A percentile compares a stretch with the other conserved stretches of the same genome.
phyloP scores from a whole-genome alignment of 2,113 vertebrate species.

The Chelonoidis abingdonii region DNA sequence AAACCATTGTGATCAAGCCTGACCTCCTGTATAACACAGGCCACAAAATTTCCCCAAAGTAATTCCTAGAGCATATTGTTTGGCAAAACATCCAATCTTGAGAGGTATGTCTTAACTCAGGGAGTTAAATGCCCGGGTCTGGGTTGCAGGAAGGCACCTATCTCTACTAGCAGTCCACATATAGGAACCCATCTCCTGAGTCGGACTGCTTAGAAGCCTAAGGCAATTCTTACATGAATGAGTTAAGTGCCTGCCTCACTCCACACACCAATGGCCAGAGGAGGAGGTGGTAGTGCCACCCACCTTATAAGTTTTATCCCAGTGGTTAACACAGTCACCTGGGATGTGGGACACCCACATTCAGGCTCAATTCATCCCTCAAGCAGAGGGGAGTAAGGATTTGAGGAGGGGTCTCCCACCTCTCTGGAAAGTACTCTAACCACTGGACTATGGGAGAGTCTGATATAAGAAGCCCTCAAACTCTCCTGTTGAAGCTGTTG shows the following conservation, averaged over 20 bases:
- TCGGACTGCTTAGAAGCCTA: not conserved
- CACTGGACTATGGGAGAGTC: not conserved
- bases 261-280: not conserved
- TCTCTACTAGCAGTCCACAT: not conserved
- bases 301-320: not conserved
- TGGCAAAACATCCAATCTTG: no score
- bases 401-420: not conserved
- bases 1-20: no score
- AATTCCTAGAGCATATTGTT: no score
- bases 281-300: not conserved
- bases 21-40: no score
- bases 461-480: not conserved
- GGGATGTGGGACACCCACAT: not conserved
- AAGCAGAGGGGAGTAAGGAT: not conserved
- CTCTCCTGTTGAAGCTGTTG: not conserved
- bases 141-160: not conserved
- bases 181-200: not conserved
- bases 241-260: not conserved
- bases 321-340: not conserved
- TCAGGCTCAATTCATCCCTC: not conserved
- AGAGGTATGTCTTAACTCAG: not conserved
- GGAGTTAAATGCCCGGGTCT: not conserved
- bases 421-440: not conserved
- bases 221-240: not conserved
- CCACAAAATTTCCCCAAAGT: no score